Percentiles rank a stretch among this genome's conserved stretches.
phyloP scores from a whole-genome alignment of 2,888 invertebrate genomes.

The Nasonovia ribisnigri region DNA sequence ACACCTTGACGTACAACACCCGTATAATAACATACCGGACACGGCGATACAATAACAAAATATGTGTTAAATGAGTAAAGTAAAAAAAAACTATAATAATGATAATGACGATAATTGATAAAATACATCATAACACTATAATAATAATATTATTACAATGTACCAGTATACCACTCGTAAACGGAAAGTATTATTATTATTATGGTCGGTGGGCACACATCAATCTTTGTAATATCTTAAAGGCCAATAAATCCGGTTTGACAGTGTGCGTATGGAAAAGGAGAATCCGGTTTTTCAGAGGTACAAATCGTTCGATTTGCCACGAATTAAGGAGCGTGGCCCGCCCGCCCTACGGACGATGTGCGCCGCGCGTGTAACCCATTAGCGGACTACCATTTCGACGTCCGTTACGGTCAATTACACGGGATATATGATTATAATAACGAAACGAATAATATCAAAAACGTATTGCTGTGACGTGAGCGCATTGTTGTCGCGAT shows the following conservation, averaged over 20 bases:
- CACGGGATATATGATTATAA: constrained; percentile 32
- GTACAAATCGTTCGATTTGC: constrained; percentile 54
- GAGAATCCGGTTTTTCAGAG: constrained; percentile 40
- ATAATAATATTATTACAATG: too few species aligned
- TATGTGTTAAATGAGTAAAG: not conserved
- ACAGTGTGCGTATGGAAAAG: not conserved
- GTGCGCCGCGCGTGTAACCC: constrained; percentile 44
- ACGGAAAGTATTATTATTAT: not conserved
- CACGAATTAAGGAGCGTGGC: constrained; percentile 51
- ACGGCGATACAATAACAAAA: not conserved
- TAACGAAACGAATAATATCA: constrained; percentile 31
- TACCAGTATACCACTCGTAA: not conserved
- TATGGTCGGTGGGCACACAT: not conserved
- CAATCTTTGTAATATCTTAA: constrained; percentile 26
- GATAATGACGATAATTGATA: not conserved
- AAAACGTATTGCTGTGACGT: constrained; percentile 42
- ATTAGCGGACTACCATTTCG: constrained; percentile 44
- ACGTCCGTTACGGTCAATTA: constrained; percentile 57
- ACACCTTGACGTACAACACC: not conserved
- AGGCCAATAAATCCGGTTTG: constrained; percentile 43
- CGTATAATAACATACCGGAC: not conserved
- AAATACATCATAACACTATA: not conserved
- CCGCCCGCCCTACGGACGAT: not conserved
- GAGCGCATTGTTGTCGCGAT: constrained; percentile 34
- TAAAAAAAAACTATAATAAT: not conserved